Base-by-base conservation (phyloP, 2,888 invertebrate species). In the Crepidodera aurea region DNA sequence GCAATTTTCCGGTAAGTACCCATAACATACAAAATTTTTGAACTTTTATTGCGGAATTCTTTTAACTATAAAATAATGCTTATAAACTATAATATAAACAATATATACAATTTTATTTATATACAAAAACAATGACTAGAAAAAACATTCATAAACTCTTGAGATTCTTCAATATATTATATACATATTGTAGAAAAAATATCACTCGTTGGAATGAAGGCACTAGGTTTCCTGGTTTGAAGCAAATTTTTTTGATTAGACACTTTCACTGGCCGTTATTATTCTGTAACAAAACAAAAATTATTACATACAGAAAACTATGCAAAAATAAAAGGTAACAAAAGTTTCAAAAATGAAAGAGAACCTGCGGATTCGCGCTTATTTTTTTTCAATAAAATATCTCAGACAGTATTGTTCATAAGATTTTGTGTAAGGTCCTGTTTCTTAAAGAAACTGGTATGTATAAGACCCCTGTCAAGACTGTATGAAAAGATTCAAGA, bases 121-220 rank as follows among this genome's bases (percentile, higher is more conserved):
- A 73, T 77, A 68, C 73, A 77, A 71, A 74, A 77, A 77, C 74
- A 77, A 77, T 79, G 78, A 77, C 77, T 78, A 78, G 78, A 77
- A 71, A 71, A 75, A 74, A 69, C 74, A 73, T 71, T 69, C 73
- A 77, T 77, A 78, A 75, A 78, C 74, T 77, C 72, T 69, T 62
- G 66, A 69, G 69, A 69, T 65, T 65, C 66, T 73, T 71, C 55
- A 69, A 71, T 72, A n/a, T n/a, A n/a, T n/a, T n/a, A n/a, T n/a
- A n/a, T 39, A 39, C 71, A 72, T 68, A 71, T 71, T 66, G 67
- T 68, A 69, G 68, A 69, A 73, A 75, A 72, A 73, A 75, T 78
- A 77, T 79, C 78, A 78, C 78, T 77, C 75, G 69, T 70, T 73
- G 76, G 76, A 77, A 75, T 77, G 75, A 79, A 81, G 79, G 80